Conservation (phyloP, 2,888 invertebrate genomes). For the Drosophila recens region DNA sequence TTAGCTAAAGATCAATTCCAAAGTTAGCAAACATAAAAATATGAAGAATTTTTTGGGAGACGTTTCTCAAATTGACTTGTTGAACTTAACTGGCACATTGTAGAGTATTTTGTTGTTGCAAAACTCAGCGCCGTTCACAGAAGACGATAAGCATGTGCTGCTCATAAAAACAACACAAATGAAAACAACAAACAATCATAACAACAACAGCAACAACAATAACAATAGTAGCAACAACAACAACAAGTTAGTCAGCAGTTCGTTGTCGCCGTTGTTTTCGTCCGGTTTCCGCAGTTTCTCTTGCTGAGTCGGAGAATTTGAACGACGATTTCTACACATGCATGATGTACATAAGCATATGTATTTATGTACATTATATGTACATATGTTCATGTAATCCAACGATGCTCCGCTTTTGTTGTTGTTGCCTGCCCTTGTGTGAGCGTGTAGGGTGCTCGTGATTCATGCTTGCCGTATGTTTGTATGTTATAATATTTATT, state of each 20-base stretch:
- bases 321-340: slow-evolving; percentile 45
- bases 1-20: slow-evolving; percentile 8
- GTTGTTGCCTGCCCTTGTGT: background rate
- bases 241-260: slow-evolving; percentile 54
- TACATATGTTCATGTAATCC: slow-evolving; percentile 15
- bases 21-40: slow-evolving; percentile 4
- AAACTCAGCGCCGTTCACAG: slow-evolving; percentile 15
- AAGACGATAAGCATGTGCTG: slow-evolving; percentile 65
- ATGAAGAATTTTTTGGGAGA: slow-evolving; percentile 14
- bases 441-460: slow-evolving; percentile 35
- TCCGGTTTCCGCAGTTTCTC: slow-evolving; percentile 74
- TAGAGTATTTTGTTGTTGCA: slow-evolving; percentile 43
- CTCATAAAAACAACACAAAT: slow-evolving; percentile 42
- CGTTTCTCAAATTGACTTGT: slow-evolving; percentile 18
- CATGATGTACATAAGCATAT: too few species aligned
- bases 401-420: slow-evolving; percentile 1
- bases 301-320: slow-evolving; percentile 44
- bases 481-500: background rate
- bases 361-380: slow-evolving; percentile 9
- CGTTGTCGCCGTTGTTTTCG: slow-evolving; percentile 62
- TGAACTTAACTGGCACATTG: slow-evolving; percentile 33
- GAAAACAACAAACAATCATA: slow-evolving; percentile 39
- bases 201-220: slow-evolving; percentile 32
- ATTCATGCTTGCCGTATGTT: slow-evolving; percentile 34
- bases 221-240: slow-evolving; percentile 41